These are phyloP conservation scores for Druceiella hillmani DNA, from an alignment of 2,888 invertebrate species.

Conservation along the genomic window DNA sequence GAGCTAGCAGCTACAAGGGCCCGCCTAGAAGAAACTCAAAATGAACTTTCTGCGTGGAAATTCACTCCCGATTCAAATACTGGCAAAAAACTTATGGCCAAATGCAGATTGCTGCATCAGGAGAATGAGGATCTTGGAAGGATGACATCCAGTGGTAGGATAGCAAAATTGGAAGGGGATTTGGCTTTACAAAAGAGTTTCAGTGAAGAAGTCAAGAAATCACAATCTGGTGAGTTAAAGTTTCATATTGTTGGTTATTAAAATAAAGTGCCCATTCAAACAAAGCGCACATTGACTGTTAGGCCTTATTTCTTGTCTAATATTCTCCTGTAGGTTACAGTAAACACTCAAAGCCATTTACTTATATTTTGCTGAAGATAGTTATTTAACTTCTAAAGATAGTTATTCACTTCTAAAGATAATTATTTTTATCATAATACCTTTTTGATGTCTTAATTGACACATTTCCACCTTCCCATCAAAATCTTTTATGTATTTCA, in stretches of 20 bases:
- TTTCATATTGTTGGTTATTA: conserved; percentile 1
- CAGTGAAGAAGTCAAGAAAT: conserved; percentile 93
- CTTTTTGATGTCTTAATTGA: too few species aligned
- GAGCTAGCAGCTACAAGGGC: conserved; percentile 87
- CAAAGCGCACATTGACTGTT: too few species aligned
- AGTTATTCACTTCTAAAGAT: too few species aligned
- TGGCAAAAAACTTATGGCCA: conserved; percentile 96
- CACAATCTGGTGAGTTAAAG: conserved; percentile 88
- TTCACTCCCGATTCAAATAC: conserved; percentile 99
- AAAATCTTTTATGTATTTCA: too few species aligned
- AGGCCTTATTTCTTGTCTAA: too few species aligned
- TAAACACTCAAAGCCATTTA: too few species aligned
- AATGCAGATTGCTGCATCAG: conserved; percentile 89
- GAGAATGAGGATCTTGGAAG: conserved; percentile 97
- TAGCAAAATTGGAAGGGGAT: conserved; percentile 94
- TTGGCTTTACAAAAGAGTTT: conserved; percentile 92
- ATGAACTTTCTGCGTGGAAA: conserved; percentile 97
- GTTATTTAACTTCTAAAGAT: too few species aligned
- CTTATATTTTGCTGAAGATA: too few species aligned
- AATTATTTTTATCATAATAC: too few species aligned
- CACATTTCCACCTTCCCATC: too few species aligned
- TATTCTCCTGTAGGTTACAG: too few species aligned
- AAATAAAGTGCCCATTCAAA: conserved; percentile 7
- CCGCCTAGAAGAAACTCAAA: conserved; percentile 93
- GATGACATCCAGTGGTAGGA: conserved; percentile 89